phyloP scores from a whole-genome alignment of 2,797 vertebrate species.

The Eurystomus glaucurus region DNA sequence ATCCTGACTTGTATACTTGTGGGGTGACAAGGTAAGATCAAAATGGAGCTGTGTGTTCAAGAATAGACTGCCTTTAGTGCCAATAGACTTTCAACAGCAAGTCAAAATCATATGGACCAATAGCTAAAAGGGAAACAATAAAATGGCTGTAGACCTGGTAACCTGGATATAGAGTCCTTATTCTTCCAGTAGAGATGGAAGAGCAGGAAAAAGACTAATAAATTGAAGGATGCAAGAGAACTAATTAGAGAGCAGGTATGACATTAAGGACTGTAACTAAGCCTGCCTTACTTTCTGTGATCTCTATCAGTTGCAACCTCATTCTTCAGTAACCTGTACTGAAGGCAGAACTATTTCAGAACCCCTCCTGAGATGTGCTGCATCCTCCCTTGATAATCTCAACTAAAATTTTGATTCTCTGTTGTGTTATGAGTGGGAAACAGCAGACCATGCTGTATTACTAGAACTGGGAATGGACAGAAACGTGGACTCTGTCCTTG shows the following conservation, averaged over 20 bases:
- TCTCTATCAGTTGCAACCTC: background rate
- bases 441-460: background rate
- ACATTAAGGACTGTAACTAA: background rate
- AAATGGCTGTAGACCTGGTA: background rate
- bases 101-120: background rate
- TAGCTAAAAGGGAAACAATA: background rate
- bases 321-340: background rate
- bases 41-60: background rate
- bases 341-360: background rate
- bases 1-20: accelerated
- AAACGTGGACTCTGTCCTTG: background rate
- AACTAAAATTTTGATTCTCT: background rate
- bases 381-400: background rate
- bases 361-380: background rate
- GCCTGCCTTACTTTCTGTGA: background rate
- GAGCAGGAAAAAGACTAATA: background rate
- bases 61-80: background rate
- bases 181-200: background rate
- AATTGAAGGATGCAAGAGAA: background rate
- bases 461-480: background rate
- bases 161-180: background rate
- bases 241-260: background rate
- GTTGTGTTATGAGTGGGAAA: background rate
- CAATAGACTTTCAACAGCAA: background rate
- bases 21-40: background rate